Evolutionary conservation across 1,140 invertebrate species (phyloP).

Genomic region (Nasonia longicornis): DNA sequence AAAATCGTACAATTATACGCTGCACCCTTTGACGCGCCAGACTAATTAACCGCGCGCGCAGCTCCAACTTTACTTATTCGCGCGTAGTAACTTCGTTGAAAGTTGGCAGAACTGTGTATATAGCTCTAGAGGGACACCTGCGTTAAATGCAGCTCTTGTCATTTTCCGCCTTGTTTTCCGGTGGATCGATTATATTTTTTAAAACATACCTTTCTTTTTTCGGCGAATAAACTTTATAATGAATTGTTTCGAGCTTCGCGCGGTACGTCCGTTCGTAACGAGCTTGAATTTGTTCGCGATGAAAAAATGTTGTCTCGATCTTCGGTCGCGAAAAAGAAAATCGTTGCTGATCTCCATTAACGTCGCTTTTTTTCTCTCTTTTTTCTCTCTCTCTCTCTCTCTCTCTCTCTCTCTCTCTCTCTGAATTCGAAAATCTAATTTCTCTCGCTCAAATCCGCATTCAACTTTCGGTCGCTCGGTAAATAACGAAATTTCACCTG

Average conservation of each 20-base stretch:
- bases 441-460: not conserved
- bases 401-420: not conserved
- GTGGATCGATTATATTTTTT: not conserved
- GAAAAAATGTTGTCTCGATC: not conserved
- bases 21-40: not conserved
- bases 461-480: not conserved
- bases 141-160: not conserved
- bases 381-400: not conserved
- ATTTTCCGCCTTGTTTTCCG: not conserved
- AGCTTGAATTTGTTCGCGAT: too few relatives aligned
- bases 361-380: not conserved
- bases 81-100: not conserved
- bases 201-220: not conserved
- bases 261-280: too few relatives aligned
- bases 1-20: not conserved
- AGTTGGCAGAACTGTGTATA: not conserved
- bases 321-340: not conserved
- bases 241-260: too few relatives aligned
- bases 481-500: slow-evolving; percentile 17
- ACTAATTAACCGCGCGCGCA: not conserved
- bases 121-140: not conserved
- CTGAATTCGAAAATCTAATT: not conserved
- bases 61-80: not conserved
- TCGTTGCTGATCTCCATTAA: not conserved
- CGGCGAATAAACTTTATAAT: too few relatives aligned